A percentile compares a stretch with the other conserved stretches of the same genome.
Conservation (phyloP, 2,113 vertebrate genomes). For the Campylomormyrus numenius region DNA sequence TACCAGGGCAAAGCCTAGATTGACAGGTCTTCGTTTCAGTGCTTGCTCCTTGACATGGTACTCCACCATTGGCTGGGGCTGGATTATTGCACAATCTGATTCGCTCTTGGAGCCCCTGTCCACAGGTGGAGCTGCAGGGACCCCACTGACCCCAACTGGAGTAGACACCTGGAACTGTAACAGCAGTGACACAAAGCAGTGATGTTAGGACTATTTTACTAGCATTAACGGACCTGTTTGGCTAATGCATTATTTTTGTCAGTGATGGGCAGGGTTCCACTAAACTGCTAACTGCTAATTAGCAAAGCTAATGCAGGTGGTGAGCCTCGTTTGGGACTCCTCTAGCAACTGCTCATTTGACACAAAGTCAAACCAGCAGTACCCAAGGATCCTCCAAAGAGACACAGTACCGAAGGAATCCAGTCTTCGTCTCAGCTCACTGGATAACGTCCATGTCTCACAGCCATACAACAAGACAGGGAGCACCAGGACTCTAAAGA, state of each 20-base stretch:
- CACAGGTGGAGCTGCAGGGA: slow-evolving; percentile 63
- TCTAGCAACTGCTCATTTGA: too few relatives aligned
- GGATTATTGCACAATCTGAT: slow-evolving; percentile 64
- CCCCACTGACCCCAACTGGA: slow-evolving; percentile 67
- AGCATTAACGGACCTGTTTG: background rate
- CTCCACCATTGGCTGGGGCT: slow-evolving; percentile 59
- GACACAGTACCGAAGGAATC: too few relatives aligned
- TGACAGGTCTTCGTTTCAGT: slow-evolving; percentile 60
- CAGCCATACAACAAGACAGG: too few relatives aligned
- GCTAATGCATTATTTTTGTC: background rate
- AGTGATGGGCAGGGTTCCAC: background rate
- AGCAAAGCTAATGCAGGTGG: background rate
- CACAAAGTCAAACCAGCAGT: too few relatives aligned
- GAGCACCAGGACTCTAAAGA: too few relatives aligned
- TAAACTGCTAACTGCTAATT: background rate
- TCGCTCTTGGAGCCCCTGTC: slow-evolving; percentile 61
- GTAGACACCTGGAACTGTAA: slow-evolving; percentile 62
- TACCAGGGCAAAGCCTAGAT: slow-evolving; percentile 63
- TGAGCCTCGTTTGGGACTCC: too few relatives aligned
- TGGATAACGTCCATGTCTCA: too few relatives aligned
- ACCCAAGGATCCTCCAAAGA: too few relatives aligned
- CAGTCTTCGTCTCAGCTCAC: too few relatives aligned
- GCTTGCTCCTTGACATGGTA: slow-evolving; percentile 53
- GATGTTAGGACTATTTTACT: background rate
- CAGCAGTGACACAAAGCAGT: background rate